A percentile compares a stretch with the other conserved stretches of the same genome.
These are phyloP conservation scores for Pangasius krempfi DNA, from an alignment of 2,797 vertebrate species.

Conservation along the genomic window DNA sequence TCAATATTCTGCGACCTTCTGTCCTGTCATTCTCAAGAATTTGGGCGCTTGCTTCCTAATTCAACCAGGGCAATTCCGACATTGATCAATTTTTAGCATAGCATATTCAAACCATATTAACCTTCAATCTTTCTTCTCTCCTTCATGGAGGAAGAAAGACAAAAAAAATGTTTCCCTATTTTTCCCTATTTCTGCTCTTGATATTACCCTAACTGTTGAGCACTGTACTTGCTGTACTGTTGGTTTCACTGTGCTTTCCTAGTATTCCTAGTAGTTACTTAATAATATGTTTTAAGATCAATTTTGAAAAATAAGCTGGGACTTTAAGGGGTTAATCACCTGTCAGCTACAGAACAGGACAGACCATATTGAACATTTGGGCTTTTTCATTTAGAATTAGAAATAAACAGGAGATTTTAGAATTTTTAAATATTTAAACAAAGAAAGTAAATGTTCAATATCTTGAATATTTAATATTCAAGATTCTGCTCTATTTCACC, in stretches of 20 bases:
- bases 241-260: neutral
- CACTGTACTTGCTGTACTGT: neutral
- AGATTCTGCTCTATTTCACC: neutral
- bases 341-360: neutral
- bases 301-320: neutral
- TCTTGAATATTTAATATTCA: neutral
- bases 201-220: neutral
- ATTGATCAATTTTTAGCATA: neutral
- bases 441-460: neutral
- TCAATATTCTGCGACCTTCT: slow-evolving; percentile 31
- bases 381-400: too few relatives aligned
- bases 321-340: neutral
- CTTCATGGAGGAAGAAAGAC: neutral
- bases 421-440: neutral
- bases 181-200: neutral
- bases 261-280: neutral
- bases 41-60: slow-evolving; percentile 12
- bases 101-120: neutral
- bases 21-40: slow-evolving; percentile 28
- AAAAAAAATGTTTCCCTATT: neutral
- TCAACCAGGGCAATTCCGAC: slow-evolving; percentile 3
- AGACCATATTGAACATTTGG: neutral
- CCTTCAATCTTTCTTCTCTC: slow-evolving; percentile 15
- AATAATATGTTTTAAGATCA: neutral
- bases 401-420: neutral